Evolutionary conservation across 2,888 invertebrate species (phyloP).

Genomic region (Strigamia crassipes): DNA sequence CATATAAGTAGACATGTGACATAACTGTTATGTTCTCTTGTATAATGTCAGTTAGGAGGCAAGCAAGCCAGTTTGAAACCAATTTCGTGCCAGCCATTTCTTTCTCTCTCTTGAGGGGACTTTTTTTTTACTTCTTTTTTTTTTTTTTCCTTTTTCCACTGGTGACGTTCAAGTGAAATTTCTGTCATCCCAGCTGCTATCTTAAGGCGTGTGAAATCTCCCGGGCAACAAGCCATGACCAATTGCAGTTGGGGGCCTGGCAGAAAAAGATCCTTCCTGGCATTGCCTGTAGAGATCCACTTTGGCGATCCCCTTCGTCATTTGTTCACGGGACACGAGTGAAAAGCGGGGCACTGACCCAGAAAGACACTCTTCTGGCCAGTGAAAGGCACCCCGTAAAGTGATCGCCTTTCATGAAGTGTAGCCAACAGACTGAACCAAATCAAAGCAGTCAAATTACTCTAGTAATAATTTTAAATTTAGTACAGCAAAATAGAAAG

Average conservation of each 20-base stretch:
- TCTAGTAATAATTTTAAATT: not conserved
- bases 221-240: constrained; percentile 2
- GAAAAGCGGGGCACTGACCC: not conserved
- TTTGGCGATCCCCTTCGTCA: not conserved
- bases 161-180: constrained; percentile 2
- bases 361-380: constrained; percentile 2
- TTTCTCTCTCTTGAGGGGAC: not conserved
- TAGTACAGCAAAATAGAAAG: not conserved
- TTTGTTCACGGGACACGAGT: not conserved
- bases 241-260: constrained; percentile 10
- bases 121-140: not conserved
- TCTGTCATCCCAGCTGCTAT: constrained; percentile 10
- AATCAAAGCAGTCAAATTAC: constrained; percentile 3
- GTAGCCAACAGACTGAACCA: constrained; percentile 1
- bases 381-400: not conserved
- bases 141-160: not conserved
- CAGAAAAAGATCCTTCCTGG: not conserved
- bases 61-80: constrained; percentile 10
- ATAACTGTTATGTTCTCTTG: not conserved
- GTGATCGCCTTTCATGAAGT: constrained; percentile 10
- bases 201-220: constrained; percentile 10
- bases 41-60: not conserved
- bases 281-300: not conserved
- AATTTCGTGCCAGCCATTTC: constrained; percentile 10
- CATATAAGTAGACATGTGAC: constrained; percentile 10